Evolutionary conservation across 1,140 invertebrate genomes (phyloP).

Genomic region (Antheraea pernyi): DNA sequence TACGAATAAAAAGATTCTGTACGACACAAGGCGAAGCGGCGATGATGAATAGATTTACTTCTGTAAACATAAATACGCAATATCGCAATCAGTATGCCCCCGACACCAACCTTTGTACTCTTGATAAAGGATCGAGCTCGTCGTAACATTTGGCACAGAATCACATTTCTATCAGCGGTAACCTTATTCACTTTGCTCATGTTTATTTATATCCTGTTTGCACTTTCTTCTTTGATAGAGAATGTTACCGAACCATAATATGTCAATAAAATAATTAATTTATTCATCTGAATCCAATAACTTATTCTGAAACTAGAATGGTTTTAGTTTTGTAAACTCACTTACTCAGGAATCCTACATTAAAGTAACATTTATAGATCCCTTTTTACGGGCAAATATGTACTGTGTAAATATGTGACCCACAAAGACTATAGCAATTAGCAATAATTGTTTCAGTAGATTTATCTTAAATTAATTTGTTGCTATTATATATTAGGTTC

Average conservation of each 20-base stretch:
- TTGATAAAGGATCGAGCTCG: slow-evolving; percentile 32
- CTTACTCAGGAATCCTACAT: too few species aligned
- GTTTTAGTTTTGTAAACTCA: neutral
- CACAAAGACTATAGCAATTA: too few species aligned
- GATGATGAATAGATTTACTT: slow-evolving; percentile 31
- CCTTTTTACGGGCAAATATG: too few species aligned
- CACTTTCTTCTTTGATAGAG: neutral
- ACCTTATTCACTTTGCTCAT: slow-evolving; percentile 2
- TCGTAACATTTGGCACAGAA: slow-evolving; percentile 4
- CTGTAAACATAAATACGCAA: slow-evolving; percentile 45
- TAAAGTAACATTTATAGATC: too few species aligned
- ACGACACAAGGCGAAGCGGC: slow-evolving; percentile 37
- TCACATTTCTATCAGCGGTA: slow-evolving; percentile 4
- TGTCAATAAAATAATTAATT: neutral
- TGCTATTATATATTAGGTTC: too few species aligned
- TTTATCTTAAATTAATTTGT: too few species aligned
- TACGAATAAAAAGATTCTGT: too few species aligned
- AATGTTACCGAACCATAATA: neutral
- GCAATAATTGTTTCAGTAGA: too few species aligned
- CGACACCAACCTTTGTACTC: slow-evolving; percentile 48
- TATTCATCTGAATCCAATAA: neutral
- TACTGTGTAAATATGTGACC: too few species aligned
- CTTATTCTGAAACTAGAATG: neutral
- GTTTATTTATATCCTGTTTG: slow-evolving; percentile 1
- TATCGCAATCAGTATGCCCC: slow-evolving; percentile 60